Percentiles rank a stretch among this genome's conserved stretches.
phyloP scores from a whole-genome alignment of 2,888 invertebrate species.

The Cryptosula pallasiana region DNA sequence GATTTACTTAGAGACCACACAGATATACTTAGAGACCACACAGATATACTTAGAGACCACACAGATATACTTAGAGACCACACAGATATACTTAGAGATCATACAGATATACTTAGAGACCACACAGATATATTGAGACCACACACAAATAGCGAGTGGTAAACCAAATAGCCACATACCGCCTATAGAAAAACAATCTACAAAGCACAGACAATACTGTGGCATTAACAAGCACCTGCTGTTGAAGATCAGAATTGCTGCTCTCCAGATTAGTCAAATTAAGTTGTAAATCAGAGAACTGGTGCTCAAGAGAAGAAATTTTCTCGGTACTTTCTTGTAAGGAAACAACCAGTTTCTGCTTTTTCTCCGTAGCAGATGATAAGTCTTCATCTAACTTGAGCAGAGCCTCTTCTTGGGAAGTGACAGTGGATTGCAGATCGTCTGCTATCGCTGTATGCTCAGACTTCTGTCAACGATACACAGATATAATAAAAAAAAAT shows the following conservation, averaged over 20 bases:
- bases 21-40: too few relatives aligned
- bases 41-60: too few relatives aligned
- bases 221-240: neutral
- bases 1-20: too few relatives aligned
- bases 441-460: neutral
- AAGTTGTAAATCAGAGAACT: neutral
- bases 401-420: neutral
- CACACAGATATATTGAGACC: too few relatives aligned
- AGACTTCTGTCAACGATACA: neutral
- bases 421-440: neutral
- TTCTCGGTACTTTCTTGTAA: neutral
- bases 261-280: neutral
- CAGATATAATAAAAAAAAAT: too few relatives aligned
- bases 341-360: neutral
- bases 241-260: neutral
- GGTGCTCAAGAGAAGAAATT: neutral
- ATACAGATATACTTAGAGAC: too few relatives aligned
- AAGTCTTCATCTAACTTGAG: neutral
- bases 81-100: too few relatives aligned
- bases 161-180: too few relatives aligned
- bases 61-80: too few relatives aligned
- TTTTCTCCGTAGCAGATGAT: neutral
- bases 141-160: too few relatives aligned
- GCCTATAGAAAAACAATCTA: too few relatives aligned
- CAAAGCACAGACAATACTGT: too few relatives aligned